Evolutionary conservation across 2,113 vertebrate genomes (phyloP), one percentile per base, ranked within the genome.

Genomic region (Leucosticte australis): DNA sequence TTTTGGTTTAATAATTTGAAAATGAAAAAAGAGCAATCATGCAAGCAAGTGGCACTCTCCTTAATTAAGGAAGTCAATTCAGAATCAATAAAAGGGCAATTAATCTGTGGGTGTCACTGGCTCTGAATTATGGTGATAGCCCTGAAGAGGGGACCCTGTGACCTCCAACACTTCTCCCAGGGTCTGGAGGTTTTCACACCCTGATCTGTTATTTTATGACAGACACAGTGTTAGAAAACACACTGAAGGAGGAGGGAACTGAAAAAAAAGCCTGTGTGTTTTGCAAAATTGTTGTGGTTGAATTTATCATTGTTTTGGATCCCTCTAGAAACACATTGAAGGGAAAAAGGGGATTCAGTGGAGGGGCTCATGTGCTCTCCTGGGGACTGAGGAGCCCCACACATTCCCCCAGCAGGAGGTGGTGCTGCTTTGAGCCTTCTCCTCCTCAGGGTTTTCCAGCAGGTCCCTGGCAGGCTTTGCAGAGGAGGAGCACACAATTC

Each of bases 31-130:
- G 81, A 83, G 55, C 55, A 78, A 94, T 70, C 68, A 64, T 33
- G 49, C 67, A 90, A 85, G 35, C 55, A 62, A 80, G 67, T 65
- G 47, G 71, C 74, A 88, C 57, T 95, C 87, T 95, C 85, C 93
- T 93, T 97, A 96, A 97, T 94, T 94, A 96, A 95, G 59, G 65
- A 91, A 97, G 83, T 92, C 84, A 90, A 96, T 93, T 94, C 78
- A 91, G 60, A 95, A 95, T 97, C 87, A 90, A 91, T 81, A 93
- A 78, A 94, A 92, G 53, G 89, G 30, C 27, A 92, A 87, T 94
- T 86, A 69, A 93, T 94, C 78, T 93, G 30, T 88, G 77, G 89
- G 28, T 89, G 82, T 76, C 64, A 69, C 63, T 37, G 42, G 21
- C 62, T 92, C 39, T 78, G 57, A 93, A 68, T 78, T 94, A 92